Evolutionary conservation across 2,113 vertebrate genomes (phyloP).

Genomic region (Antechinus stuartii): DNA sequence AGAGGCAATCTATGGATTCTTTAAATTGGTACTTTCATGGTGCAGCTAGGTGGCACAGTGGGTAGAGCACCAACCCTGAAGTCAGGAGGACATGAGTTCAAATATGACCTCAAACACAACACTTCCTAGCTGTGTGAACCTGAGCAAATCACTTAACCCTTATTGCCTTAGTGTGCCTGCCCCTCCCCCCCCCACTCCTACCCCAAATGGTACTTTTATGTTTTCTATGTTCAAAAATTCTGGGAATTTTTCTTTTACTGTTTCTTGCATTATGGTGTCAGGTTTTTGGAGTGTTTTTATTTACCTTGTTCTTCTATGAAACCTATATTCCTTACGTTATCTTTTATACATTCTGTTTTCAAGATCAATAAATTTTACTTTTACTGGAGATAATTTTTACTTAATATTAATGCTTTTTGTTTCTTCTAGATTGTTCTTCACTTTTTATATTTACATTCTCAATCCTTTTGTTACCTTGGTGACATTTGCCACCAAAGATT

Average conservation of each 20-base stretch:
- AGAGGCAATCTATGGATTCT: neutral
- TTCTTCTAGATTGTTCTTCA: neutral
- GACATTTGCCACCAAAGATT: neutral
- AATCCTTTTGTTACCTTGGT: neutral
- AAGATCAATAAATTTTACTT: neutral
- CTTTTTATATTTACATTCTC: neutral
- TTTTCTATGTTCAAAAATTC: neutral
- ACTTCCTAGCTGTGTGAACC: too few relatives aligned
- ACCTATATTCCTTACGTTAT: neutral
- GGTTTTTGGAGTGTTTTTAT: too few relatives aligned
- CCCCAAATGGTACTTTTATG: neutral
- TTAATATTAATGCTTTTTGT: neutral
- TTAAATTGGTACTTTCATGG: neutral
- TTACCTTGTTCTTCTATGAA: neutral
- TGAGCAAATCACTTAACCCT: too few relatives aligned
- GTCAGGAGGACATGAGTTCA: too few relatives aligned
- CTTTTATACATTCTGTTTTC: too few relatives aligned
- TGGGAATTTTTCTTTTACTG: neutral
- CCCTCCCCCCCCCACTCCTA: too few relatives aligned
- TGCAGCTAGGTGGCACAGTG: too few relatives aligned
- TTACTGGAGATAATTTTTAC: neutral
- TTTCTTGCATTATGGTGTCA: too few relatives aligned
- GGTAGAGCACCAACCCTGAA: too few relatives aligned
- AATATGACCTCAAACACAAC: too few relatives aligned
- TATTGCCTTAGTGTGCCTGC: too few relatives aligned